Percentiles rank a stretch among this genome's conserved stretches.
Conservation (phyloP, 2,113 vertebrate genomes). For the Pollachius pollachius region DNA sequence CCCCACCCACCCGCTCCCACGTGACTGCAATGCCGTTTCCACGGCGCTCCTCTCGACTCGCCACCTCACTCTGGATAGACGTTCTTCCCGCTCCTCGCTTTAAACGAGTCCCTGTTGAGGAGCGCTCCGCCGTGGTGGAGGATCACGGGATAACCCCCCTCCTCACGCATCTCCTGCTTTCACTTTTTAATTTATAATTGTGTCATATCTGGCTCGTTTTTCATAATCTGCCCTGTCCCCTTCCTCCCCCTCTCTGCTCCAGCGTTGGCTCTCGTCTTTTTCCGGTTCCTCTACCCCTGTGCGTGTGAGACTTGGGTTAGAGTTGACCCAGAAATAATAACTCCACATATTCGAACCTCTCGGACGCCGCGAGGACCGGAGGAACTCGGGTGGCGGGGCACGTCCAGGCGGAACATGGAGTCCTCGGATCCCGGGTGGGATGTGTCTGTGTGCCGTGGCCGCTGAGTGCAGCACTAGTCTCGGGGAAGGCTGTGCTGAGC, state of each 20-base stretch:
- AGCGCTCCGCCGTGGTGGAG: slow-evolving; percentile 40
- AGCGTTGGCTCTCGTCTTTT: no score
- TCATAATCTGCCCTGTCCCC: no score
- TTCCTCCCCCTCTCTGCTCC: no score
- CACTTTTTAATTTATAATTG: background rate
- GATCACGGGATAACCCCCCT: slow-evolving; percentile 56
- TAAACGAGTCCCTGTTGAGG: slow-evolving; percentile 62
- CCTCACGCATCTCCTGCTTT: slow-evolving; percentile 13
- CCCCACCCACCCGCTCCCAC: slow-evolving; percentile 41
- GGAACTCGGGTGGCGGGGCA: slow-evolving; percentile 49
- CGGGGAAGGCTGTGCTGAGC: slow-evolving; percentile 29
- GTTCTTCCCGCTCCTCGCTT: slow-evolving; percentile 45
- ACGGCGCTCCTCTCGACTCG: slow-evolving; percentile 39
- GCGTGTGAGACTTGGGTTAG: slow-evolving; percentile 6
- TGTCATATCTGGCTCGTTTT: no score
- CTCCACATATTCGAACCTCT: slow-evolving; percentile 40
- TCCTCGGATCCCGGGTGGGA: background rate
- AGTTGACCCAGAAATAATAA: slow-evolving; percentile 70
- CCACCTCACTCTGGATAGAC: background rate
- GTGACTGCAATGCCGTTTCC: slow-evolving; percentile 52
- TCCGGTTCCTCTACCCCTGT: no score
- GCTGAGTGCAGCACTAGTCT: slow-evolving; percentile 39
- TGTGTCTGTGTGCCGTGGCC: background rate
- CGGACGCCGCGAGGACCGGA: no score
- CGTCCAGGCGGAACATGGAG: background rate